Evolutionary conservation across 2,797 vertebrate genomes (phyloP), one percentile per base, ranked within the genome.

Genomic region (Thripadectes ignobilis): DNA sequence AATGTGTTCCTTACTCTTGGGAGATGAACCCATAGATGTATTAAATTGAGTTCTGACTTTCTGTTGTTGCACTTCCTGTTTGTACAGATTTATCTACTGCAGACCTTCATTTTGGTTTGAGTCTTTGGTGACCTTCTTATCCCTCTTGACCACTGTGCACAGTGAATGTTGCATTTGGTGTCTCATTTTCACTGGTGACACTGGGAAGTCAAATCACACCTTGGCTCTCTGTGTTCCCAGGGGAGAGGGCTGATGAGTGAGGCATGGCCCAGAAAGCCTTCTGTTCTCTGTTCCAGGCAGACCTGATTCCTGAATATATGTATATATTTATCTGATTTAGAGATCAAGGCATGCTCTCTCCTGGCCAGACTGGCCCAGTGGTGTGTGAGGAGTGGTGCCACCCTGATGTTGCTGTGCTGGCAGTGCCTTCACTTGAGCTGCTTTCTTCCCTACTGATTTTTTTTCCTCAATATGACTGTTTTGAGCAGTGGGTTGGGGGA

Each of bases 171-270:
- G 45, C 6, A 1, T 61, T 39, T 4, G 10, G 6, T 12, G 55
- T 26, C 61, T 41, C 30, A 45, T 41, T 71, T 92, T 61, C 1
- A 1, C 4, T 36, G 39, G 36, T 3, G 4, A 34, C 43, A 19
- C 0, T 3, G 52, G 43, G 6, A 68, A 69, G 30, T 46, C 23
- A 15, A 52, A 71, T 62, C 62, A 6, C 1, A 0, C 18, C 14
- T 22, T 72, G 15, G 7, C 12, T 20, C 12, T 20, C 55, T 46
- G 38, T 14, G 14, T 65, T 87, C 34, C 3, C 2, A 23, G 12
- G 26, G n/a, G 22, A 65, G 49, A 9, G 32, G 39, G 11, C 15
- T 41, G 62, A 32, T n/a, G 51, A 77, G 9, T 63, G 80, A 77
- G 27, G 29, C 52, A 49, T 12, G 21, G 49, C 54, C 46, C 24